Conservation (phyloP, 2,888 invertebrate genomes). For the Eupithecia subfuscata region DNA sequence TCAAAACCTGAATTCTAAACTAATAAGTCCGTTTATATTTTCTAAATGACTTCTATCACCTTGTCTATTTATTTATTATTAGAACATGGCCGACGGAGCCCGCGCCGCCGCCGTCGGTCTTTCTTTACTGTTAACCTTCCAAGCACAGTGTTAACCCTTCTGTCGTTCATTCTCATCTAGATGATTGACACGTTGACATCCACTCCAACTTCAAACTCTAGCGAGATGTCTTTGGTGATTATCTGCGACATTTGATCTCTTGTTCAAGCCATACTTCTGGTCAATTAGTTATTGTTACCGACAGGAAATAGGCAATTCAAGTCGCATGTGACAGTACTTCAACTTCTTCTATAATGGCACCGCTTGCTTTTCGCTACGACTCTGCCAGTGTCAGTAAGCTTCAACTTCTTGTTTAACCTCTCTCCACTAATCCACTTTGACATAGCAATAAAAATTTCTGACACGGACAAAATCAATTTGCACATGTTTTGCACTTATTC, state of each 20-base stretch:
- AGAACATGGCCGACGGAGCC: background rate
- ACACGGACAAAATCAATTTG: no score
- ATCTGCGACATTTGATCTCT: conserved; percentile 11
- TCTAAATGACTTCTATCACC: background rate
- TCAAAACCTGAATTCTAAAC: background rate
- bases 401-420: no score
- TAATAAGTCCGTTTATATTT: background rate
- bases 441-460: no score
- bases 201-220: background rate
- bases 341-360: no score
- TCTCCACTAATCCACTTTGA: no score
- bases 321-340: no score
- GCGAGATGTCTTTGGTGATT: background rate
- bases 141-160: conserved; percentile 11
- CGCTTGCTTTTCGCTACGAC: no score
- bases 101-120: conserved; percentile 6
- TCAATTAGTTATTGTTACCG: background rate
- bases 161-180: conserved; percentile 29
- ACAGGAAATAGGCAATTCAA: background rate
- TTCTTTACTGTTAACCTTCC: conserved; percentile 21
- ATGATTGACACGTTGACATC: conserved; percentile 16
- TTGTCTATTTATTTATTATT: background rate
- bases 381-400: no score
- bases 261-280: background rate
- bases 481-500: no score